These are phyloP conservation scores for Sitta europaea DNA, from an alignment of 2,113 vertebrate genomes.

Conservation along the genomic window DNA sequence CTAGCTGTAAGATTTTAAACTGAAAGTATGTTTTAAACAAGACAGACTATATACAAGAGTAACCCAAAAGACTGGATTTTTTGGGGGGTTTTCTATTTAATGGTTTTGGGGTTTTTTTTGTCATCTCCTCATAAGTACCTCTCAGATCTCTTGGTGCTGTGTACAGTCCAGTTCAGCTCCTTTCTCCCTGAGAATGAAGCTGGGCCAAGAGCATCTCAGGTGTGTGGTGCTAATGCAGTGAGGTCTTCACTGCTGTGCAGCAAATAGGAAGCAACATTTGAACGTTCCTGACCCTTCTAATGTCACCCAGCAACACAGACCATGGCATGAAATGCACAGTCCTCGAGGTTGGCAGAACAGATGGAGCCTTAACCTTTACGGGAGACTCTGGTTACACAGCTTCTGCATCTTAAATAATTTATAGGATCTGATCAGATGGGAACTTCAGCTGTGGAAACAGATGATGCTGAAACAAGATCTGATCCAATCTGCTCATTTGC, in stretches of 20 bases:
- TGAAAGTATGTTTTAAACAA: neutral
- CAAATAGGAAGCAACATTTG: constrained; percentile 29
- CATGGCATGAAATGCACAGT: constrained; percentile 38
- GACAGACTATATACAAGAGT: rapidly evolving
- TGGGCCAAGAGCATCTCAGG: neutral
- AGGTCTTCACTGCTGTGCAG: neutral
- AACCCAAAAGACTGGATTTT: neutral
- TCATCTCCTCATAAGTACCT: neutral
- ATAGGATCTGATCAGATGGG: constrained; percentile 59
- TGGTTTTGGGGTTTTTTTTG: too few relatives aligned
- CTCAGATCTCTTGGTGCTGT: neutral
- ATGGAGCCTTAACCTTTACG: constrained; percentile 57
- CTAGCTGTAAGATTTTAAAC: neutral
- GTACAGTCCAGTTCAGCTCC: neutral
- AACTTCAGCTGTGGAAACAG: constrained; percentile 71
- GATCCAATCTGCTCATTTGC: constrained; percentile 65
- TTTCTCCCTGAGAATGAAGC: neutral
- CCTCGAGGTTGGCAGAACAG: constrained; percentile 63
- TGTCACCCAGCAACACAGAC: constrained; percentile 51
- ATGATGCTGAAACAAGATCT: constrained; percentile 71
- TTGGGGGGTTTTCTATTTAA: neutral
- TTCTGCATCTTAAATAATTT: constrained; percentile 73
- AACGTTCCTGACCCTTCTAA: constrained; percentile 12
- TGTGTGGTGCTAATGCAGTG: neutral
- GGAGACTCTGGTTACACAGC: constrained; percentile 67